These are phyloP conservation scores for Papilio polytes DNA, from an alignment of 1,140 invertebrate species.

Conservation along the genomic window DNA sequence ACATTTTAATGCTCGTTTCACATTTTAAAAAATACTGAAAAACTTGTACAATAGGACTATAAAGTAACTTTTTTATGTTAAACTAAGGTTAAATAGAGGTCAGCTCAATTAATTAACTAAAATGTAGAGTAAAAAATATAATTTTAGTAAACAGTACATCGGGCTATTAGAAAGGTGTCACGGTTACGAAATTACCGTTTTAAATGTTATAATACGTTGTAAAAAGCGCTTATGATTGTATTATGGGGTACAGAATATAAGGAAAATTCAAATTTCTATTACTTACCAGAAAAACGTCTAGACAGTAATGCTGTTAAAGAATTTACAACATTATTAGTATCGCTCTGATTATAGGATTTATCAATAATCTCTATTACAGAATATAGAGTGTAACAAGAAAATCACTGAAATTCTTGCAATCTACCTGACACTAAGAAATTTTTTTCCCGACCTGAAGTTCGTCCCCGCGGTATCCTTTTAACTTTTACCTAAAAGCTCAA, in stretches of 20 bases:
- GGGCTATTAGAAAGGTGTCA: too few relatives aligned
- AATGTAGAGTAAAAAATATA: background rate
- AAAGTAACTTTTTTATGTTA: background rate
- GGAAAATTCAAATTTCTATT: background rate
- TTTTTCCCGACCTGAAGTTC: background rate
- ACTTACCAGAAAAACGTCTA: conserved; percentile 4
- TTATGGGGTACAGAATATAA: background rate
- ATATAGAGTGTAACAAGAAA: background rate
- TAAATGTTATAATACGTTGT: background rate
- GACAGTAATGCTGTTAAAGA: background rate
- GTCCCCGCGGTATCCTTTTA: too few relatives aligned
- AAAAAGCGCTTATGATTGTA: background rate
- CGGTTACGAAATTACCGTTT: background rate
- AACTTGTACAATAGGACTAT: too few relatives aligned
- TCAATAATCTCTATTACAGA: background rate
- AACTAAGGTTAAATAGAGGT: background rate
- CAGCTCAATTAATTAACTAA: background rate
- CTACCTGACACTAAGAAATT: too few relatives aligned
- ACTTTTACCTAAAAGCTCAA: too few relatives aligned
- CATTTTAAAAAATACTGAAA: background rate
- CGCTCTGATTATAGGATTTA: conserved; percentile 18
- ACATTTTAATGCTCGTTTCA: background rate
- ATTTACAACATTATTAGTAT: conserved; percentile 10
- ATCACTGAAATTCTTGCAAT: background rate
- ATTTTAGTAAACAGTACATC: background rate